A percentile compares a stretch with the other conserved stretches of the same genome.
phyloP scores from a whole-genome alignment of 2,113 vertebrate genomes.

The Sebastes fasciatus region DNA sequence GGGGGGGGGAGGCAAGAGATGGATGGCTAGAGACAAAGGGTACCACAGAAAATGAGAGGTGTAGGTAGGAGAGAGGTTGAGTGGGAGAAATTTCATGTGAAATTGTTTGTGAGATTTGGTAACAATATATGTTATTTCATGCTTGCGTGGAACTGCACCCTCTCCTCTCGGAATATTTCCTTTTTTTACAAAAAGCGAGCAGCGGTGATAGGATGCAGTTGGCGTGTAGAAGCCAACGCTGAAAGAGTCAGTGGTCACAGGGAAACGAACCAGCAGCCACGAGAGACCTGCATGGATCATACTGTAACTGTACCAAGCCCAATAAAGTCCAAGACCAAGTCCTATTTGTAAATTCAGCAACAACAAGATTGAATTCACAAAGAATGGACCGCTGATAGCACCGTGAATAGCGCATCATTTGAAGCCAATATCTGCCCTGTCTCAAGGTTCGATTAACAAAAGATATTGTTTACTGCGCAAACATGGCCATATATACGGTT shows the following conservation, averaged over 20 bases:
- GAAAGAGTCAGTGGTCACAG: neutral
- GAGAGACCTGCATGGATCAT: neutral
- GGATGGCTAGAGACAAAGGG: constrained; percentile 29
- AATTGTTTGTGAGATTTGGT: constrained; percentile 57
- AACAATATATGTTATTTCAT: constrained; percentile 60
- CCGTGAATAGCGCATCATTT: no score
- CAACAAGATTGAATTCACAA: no score
- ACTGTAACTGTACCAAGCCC: neutral
- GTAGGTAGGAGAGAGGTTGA: constrained; percentile 26
- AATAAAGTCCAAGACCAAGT: neutral
- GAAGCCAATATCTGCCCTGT: no score
- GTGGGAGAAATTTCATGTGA: constrained; percentile 43
- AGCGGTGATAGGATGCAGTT: neutral
- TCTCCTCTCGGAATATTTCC: constrained; percentile 6
- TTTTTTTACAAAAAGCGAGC: neutral
- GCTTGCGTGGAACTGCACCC: constrained; percentile 14
- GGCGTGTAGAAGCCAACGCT: neutral
- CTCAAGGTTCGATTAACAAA: no score
- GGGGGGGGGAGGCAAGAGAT: neutral
- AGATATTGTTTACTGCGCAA: no score
- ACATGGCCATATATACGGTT: neutral
- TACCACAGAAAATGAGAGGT: constrained; percentile 16
- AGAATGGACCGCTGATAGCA: no score
- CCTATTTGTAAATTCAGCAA: neutral
- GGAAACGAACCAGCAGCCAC: neutral